Evolutionary conservation across 2,888 invertebrate species (phyloP), one percentile per base, ranked within the genome.

Genomic region (Cerceris rybyensis): DNA sequence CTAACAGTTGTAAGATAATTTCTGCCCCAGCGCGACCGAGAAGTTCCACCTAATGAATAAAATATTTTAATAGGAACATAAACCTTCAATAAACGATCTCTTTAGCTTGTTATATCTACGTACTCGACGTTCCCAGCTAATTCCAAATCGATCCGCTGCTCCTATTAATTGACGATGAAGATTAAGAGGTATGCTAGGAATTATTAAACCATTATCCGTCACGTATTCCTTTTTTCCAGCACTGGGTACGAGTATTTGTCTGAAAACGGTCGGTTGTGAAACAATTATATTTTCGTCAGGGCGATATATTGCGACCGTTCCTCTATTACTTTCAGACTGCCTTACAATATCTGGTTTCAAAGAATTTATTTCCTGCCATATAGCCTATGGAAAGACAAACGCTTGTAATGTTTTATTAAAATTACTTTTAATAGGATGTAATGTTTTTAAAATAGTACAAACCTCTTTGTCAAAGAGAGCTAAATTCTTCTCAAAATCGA

Each of bases 401-500:
- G 17, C 6, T 64, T 46, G 16, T 6, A 57, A 46, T 49, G 7
- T 0, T 9, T 28, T 52, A 5, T 54, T 55, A 60, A 11, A 42
- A n/a, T 6, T 28, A n/a, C n/a, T 72, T 16, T 54, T 42, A 55
- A 2, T 17, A 14, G 5, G 8, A 13, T 66, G 17, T 60, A 65
- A 11, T 11, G 39, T 28, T 61, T 16, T 13, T 11, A 42, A 7
- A 1, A 5, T 6, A 16, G 46, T 13, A 61, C 75, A 65, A 80
- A 93, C 93, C 90, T 94, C 93, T 93, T 98, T 98, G 93, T 98
- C 96, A 93, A 98, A 98, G 61, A 98, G 93, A 28, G 98, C 98
- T 70, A 98, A 94, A 93, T 98, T 98, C 82, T 97, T 97, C 91
- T 98, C 98, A 94, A 98, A 98, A 94, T 98, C 98, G 93, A 98